Percentiles rank a stretch among this genome's conserved stretches.
These are phyloP conservation scores for Chromobotia macracanthus DNA, from an alignment of 2,797 vertebrate genomes.

Conservation along the genomic window DNA sequence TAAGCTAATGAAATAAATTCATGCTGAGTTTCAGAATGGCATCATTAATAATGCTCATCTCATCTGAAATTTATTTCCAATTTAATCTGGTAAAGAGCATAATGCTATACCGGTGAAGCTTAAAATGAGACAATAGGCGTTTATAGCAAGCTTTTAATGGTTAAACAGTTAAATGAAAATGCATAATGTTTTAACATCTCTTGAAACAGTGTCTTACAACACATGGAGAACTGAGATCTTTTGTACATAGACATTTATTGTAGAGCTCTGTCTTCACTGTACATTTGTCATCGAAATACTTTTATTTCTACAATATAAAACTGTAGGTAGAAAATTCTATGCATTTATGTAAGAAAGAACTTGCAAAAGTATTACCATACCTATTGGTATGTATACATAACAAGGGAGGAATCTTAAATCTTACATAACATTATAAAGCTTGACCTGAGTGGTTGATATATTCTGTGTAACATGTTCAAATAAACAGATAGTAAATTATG, in stretches of 20 bases:
- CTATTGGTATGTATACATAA: background rate
- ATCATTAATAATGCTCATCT: background rate
- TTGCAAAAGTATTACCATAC: background rate
- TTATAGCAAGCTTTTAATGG: no score
- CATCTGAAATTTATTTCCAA: background rate
- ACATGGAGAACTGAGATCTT: background rate
- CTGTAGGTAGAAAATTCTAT: background rate
- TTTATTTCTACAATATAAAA: background rate
- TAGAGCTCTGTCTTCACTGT: background rate
- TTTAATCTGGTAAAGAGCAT: background rate
- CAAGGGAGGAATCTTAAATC: background rate
- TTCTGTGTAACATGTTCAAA: conserved; percentile 13
- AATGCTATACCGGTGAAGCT: background rate
- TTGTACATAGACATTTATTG: background rate
- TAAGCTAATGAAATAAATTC: background rate
- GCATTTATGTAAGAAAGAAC: background rate
- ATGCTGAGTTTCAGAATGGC: background rate
- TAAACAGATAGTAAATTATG: conserved; percentile 9
- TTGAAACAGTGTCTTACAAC: background rate
- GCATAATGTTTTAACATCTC: background rate
- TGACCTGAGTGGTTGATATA: conserved; percentile 4
- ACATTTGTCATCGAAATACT: background rate
- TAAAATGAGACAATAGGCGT: background rate
- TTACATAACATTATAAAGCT: conserved; percentile 12
- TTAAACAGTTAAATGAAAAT: background rate